Evolutionary conservation across 2,113 vertebrate genomes (phyloP).

Genomic region (Desmodus rotundus): DNA sequence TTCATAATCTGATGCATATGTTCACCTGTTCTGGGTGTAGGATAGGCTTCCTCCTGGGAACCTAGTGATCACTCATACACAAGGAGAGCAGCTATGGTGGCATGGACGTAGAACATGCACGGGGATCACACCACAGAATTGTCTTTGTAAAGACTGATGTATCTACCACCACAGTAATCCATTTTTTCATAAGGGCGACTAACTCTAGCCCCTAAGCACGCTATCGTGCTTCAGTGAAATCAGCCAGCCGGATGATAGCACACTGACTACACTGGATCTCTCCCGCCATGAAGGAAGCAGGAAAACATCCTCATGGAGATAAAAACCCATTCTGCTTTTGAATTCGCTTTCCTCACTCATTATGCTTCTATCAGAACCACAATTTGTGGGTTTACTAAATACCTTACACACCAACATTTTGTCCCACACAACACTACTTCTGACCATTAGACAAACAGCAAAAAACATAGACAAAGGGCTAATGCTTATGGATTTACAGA

Average conservation of each 20-base stretch:
- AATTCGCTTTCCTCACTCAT: not conserved
- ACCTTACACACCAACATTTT: not conserved
- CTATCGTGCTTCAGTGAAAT: not conserved
- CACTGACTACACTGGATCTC: not conserved
- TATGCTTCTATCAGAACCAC: not conserved
- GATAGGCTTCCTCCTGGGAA: not conserved
- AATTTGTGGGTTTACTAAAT: not conserved
- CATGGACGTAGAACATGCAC: not conserved
- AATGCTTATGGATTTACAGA: not conserved
- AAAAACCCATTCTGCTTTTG: not conserved
- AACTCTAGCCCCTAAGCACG: not conserved
- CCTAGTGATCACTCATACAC: not conserved
- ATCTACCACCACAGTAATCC: not conserved
- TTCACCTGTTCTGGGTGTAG: not conserved
- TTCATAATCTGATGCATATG: not conserved
- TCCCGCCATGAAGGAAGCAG: not conserved
- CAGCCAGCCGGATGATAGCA: not conserved
- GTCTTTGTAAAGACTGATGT: not conserved
- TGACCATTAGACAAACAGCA: not conserved
- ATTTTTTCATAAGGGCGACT: not conserved
- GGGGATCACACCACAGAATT: not conserved
- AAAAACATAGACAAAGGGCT: not conserved
- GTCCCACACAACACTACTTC: not conserved
- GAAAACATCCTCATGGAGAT: not conserved
- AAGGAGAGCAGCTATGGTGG: not conserved